Percentiles rank a stretch among this genome's conserved stretches.
These are phyloP conservation scores for Strigamia maritima DNA, from an alignment of 2,888 invertebrate species.

Conservation along the genomic window DNA sequence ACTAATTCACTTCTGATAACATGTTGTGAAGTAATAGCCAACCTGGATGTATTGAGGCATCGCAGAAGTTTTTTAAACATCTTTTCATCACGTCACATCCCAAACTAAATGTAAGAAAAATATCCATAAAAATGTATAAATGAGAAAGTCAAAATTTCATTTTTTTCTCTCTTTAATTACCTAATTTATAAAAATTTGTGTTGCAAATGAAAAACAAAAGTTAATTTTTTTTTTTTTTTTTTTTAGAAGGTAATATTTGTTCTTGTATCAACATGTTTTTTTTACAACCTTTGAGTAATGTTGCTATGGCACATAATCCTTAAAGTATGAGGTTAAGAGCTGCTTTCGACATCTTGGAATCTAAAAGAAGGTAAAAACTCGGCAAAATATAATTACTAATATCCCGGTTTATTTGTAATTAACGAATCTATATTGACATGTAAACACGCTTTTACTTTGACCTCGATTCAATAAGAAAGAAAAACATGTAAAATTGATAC, in stretches of 20 bases:
- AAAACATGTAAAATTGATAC: slow-evolving; percentile 16
- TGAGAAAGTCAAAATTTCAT: too few species aligned
- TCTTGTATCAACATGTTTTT: background rate
- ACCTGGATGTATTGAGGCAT: background rate
- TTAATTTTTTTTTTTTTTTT: background rate
- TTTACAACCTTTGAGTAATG: slow-evolving; percentile 10
- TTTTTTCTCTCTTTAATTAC: too few species aligned
- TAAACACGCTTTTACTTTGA: slow-evolving; percentile 17
- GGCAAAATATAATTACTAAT: background rate
- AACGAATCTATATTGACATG: slow-evolving; percentile 4
- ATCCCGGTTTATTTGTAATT: background rate
- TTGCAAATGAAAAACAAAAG: background rate
- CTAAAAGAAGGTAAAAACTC: background rate
- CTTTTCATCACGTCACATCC: background rate
- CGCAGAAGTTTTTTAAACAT: background rate
- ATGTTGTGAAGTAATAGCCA: slow-evolving; percentile 4
- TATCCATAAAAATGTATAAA: too few species aligned
- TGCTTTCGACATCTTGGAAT: background rate
- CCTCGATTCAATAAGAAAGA: slow-evolving; percentile 1
- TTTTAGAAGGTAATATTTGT: background rate
- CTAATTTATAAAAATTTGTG: background rate
- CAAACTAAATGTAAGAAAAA: too few species aligned
- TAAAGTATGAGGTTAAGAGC: slow-evolving; percentile 21
- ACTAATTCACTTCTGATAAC: slow-evolving; percentile 25
- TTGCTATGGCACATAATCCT: slow-evolving; percentile 23